A percentile compares a stretch with the other conserved stretches of the same genome.
phyloP scores from a whole-genome alignment of 2,888 invertebrate genomes.

The Trichacis sp. region DNA sequence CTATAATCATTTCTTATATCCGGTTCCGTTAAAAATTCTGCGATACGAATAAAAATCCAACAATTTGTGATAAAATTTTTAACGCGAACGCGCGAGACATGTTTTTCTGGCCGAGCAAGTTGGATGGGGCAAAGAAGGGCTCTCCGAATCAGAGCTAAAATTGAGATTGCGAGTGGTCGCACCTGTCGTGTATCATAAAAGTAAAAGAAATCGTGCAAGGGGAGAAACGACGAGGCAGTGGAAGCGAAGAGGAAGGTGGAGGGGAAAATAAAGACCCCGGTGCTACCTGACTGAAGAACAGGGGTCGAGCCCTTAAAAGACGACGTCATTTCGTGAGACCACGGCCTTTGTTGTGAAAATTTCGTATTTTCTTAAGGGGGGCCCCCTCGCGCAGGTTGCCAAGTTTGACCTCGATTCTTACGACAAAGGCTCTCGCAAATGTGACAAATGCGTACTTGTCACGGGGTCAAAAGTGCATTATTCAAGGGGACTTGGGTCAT shows the following conservation, averaged over 20 bases:
- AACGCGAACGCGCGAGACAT: no score
- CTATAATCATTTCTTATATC: no score
- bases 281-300: conserved; percentile 59
- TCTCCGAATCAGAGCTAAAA: conserved; percentile 15
- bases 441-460: conserved; percentile 40
- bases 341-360: conserved; percentile 60
- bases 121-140: no score
- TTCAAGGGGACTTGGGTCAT: conserved; percentile 11
- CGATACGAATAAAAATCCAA: no score
- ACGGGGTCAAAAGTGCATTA: conserved; percentile 31
- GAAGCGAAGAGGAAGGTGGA: conserved; percentile 9
- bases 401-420: conserved; percentile 39
- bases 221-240: neutral
- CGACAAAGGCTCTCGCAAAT: conserved; percentile 29
- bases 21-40: no score
- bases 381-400: conserved; percentile 43
- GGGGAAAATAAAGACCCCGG: conserved; percentile 50
- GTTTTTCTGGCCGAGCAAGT: no score
- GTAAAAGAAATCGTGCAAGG: conserved; percentile 10
- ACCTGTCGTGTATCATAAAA: conserved; percentile 45
- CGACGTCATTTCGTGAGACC: conserved; percentile 48
- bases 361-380: conserved; percentile 51
- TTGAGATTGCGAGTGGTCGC: conserved; percentile 23
- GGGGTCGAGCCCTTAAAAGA: conserved; percentile 49
- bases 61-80: conserved; percentile 8